phyloP scores from a whole-genome alignment of 2,888 invertebrate genomes.

The Linnaemya vulpina region DNA sequence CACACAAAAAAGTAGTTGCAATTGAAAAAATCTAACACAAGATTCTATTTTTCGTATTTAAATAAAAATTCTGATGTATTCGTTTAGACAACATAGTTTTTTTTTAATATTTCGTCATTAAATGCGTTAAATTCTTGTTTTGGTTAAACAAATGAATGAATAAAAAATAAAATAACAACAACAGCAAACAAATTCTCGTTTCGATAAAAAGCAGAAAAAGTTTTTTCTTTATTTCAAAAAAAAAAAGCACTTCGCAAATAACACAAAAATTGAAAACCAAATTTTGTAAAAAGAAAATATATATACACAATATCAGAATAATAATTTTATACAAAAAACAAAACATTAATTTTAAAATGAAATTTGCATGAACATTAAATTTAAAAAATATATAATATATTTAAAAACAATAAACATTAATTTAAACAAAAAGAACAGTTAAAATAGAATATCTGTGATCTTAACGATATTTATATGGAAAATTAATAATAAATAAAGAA shows the following conservation, averaged over 20 bases:
- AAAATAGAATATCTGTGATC: slow-evolving; percentile 84
- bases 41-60: neutral
- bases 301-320: slow-evolving; percentile 57
- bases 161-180: slow-evolving; percentile 26
- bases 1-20: no score
- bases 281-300: slow-evolving; percentile 54
- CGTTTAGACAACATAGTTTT: neutral
- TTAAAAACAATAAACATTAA: slow-evolving; percentile 28
- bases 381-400: slow-evolving; percentile 37
- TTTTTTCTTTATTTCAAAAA: slow-evolving; percentile 51
- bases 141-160: slow-evolving; percentile 35
- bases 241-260: slow-evolving; percentile 48
- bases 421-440: slow-evolving; percentile 71
- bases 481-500: slow-evolving; percentile 69
- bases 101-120: slow-evolving; percentile 29
- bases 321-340: slow-evolving; percentile 62
- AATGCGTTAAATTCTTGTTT: slow-evolving; percentile 60
- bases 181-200: slow-evolving; percentile 62
- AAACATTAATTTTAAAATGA: slow-evolving; percentile 37
- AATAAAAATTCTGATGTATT: slow-evolving; percentile 22
- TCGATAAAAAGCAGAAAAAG: slow-evolving; percentile 55
- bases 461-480: slow-evolving; percentile 82
- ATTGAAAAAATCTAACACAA: slow-evolving; percentile 11
- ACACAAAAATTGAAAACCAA: slow-evolving; percentile 26
- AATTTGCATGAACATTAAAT: slow-evolving; percentile 54